phyloP scores from a whole-genome alignment of 2,888 invertebrate species.

The Achlya flavicornis region DNA sequence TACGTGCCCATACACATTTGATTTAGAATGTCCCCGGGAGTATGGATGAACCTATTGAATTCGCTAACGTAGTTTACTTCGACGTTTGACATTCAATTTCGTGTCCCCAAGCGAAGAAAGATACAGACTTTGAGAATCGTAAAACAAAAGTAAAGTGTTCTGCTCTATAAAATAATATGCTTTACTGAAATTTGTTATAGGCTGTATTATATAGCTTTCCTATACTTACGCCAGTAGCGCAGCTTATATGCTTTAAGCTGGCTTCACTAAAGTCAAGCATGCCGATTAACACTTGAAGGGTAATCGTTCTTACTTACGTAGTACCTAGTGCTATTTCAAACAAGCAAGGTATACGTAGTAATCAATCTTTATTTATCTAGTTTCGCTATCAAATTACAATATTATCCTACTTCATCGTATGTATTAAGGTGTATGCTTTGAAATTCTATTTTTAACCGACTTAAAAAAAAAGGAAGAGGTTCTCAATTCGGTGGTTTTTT shows the following conservation, averaged over 20 bases:
- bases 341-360: neutral
- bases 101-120: neutral
- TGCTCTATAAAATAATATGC: neutral
- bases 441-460: neutral
- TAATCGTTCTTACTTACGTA: neutral
- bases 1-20: slow-evolving; percentile 4
- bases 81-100: slow-evolving; percentile 9
- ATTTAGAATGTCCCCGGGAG: neutral
- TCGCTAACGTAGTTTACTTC: neutral
- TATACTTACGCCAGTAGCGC: neutral
- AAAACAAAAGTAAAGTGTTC: neutral
- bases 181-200: too few relatives aligned
- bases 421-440: neutral
- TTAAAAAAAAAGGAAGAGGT: too few relatives aligned
- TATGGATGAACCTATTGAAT: slow-evolving; percentile 3
- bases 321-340: neutral
- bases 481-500: too few relatives aligned
- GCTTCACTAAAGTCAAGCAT: slow-evolving; percentile 27
- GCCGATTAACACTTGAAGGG: slow-evolving; percentile 23
- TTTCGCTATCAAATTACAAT: neutral
- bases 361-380: neutral
- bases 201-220: neutral
- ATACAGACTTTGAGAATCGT: neutral
- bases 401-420: neutral
- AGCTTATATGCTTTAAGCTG: slow-evolving; percentile 18